phyloP scores from a whole-genome alignment of 2,113 vertebrate species.

The Agelaius tricolor region DNA sequence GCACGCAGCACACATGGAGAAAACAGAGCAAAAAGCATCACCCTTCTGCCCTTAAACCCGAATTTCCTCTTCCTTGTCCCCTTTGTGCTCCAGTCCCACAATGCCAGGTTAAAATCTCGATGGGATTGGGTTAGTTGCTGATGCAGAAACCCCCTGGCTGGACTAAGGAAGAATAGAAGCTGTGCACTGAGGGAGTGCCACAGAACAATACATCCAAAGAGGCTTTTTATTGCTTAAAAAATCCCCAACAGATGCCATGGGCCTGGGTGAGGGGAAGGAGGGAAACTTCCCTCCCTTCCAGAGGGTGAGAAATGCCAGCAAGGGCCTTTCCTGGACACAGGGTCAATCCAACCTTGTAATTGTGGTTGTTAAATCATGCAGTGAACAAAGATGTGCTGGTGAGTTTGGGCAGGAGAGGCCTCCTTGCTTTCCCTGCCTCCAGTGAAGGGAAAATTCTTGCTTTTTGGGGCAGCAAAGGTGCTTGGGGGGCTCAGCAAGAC shows the following conservation, averaged over 20 bases:
- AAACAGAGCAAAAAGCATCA: fast-evolving
- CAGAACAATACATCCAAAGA: background rate
- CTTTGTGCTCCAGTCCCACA: background rate
- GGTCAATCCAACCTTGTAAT: background rate
- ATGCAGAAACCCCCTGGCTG: background rate
- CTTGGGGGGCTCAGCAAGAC: background rate
- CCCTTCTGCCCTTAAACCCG: background rate
- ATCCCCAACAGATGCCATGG: background rate
- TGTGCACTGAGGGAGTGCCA: background rate
- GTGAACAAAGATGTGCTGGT: background rate
- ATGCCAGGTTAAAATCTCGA: background rate
- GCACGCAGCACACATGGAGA: fast-evolving
- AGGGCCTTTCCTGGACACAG: background rate
- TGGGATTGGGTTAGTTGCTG: background rate
- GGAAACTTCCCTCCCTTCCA: background rate
- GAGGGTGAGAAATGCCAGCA: background rate
- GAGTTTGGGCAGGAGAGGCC: background rate
- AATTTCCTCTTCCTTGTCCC: background rate
- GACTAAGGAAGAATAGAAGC: background rate
- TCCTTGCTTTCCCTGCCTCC: background rate
- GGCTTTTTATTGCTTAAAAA: background rate
- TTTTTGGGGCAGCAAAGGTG: background rate
- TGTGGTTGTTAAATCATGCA: background rate
- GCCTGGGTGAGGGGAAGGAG: background rate
- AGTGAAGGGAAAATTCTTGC: fast-evolving